Base-by-base conservation (phyloP, 2,797 vertebrate genomes). In the Acipenser oxyrinchus region DNA sequence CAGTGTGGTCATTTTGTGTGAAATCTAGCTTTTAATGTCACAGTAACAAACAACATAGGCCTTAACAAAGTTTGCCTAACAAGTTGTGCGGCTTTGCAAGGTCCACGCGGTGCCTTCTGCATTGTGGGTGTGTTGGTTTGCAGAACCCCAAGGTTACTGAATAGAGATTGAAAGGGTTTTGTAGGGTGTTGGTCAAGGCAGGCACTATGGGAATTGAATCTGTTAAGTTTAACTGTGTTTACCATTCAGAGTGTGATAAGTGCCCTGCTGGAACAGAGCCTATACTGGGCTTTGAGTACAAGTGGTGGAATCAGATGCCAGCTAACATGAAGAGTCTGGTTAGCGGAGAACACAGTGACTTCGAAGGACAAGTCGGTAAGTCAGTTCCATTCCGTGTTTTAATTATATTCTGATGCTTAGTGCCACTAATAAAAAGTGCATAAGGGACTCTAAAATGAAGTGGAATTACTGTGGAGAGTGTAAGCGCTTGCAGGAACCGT, bases 231-330 rank as follows among this genome's bases (percentile, higher is more conserved):
- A 37, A 37, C 37, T 37, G 37, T 37, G 37, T 37, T 37, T 37
- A 37, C 37, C 37, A 0, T 37, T 37, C 82, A 97, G 96, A 70
- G 48, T 99, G 97, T 52, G 68, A 70, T 2, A 80, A 80, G 77
- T 99, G 97, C 73, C 93, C 94, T 0, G 87, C 79, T 4, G 95
- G 97, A 49, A 96, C 90, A 0, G 93, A 98, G 71, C 93, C 95
- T 0, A 83, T 74, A 0, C 65, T 93, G 70, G 93, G 92, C 37
- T 91, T 93, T 15, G 93, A 96, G 78, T 99, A 97, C 85, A 98
- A 97, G 71, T 99, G 97, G 97, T 99, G 97, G 97, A 96, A 97
- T 75, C 89, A 49, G 0, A 83, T 98, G 82, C 97, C 96, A 6
- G 71, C 83, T 59, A 94, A 96, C 91, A 97, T 98, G 94, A 90